Conservation (phyloP, 2,888 invertebrate genomes). For the Penaeus monodon region DNA sequence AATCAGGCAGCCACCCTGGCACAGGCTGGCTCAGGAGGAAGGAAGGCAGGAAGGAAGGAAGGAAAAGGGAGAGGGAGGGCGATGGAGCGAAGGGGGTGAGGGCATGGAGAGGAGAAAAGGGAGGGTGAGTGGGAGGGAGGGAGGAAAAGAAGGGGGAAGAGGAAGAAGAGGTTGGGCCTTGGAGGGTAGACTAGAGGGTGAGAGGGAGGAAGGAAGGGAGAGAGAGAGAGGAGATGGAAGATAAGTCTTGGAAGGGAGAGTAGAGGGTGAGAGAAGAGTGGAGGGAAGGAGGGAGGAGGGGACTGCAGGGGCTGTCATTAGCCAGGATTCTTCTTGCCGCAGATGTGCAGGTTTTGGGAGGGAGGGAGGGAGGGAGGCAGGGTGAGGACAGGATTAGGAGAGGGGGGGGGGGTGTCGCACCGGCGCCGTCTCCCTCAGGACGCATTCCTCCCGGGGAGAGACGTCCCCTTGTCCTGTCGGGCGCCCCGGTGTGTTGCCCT, state of each 20-base stretch:
- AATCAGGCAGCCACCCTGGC: too few species aligned
- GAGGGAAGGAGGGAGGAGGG: neutral
- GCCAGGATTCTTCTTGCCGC: too few species aligned
- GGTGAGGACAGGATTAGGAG: too few species aligned
- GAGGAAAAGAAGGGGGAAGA: neutral
- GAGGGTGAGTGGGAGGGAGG: neutral
- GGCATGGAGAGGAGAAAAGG: neutral
- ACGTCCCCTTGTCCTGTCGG: too few species aligned
- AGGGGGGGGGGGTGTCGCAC: too few species aligned
- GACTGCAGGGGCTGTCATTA: too few species aligned
- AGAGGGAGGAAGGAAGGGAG: neutral
- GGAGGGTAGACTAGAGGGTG: neutral
- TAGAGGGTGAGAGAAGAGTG: neutral
- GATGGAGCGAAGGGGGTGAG: neutral
- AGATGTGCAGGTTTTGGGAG: neutral
- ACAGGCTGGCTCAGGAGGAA: neutral
- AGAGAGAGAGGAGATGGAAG: too few species aligned
- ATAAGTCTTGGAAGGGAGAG: neutral
- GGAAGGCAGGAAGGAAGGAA: neutral
- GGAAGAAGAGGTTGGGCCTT: neutral
- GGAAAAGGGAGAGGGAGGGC: neutral
- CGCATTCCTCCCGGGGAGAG: too few species aligned
- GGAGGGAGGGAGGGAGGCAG: conserved; percentile 3
- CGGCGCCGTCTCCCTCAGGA: too few species aligned
- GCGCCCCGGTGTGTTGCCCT: too few species aligned